A percentile compares a stretch with the other conserved stretches of the same genome.
These are phyloP conservation scores for Piscicola geometra DNA, from an alignment of 2,888 invertebrate species.

Conservation along the genomic window DNA sequence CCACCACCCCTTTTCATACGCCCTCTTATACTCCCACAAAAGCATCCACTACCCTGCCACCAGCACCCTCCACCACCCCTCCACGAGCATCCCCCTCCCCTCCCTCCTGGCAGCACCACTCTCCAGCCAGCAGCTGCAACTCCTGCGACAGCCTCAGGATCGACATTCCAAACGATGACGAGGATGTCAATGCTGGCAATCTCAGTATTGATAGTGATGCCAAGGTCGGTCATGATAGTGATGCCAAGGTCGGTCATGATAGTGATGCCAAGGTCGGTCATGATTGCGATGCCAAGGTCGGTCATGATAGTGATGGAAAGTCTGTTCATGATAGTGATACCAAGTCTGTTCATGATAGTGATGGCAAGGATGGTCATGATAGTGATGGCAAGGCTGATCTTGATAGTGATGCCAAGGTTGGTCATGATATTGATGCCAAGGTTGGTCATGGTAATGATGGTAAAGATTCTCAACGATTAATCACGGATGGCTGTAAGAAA, in stretches of 20 bases:
- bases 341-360: neutral
- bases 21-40: too few relatives aligned
- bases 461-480: too few relatives aligned
- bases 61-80: neutral
- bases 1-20: too few relatives aligned
- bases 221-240: neutral
- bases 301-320: neutral
- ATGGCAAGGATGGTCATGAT: neutral
- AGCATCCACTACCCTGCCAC: neutral
- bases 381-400: too few relatives aligned
- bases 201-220: neutral
- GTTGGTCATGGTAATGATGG: too few relatives aligned
- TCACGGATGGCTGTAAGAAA: too few relatives aligned
- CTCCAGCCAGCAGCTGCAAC: neutral
- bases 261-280: neutral
- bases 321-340: neutral
- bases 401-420: too few relatives aligned
- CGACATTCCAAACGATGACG: conserved; percentile 8
- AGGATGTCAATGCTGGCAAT: neutral
- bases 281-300: neutral
- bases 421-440: too few relatives aligned
- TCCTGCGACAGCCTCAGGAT: conserved; percentile 17
- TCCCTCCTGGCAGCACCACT: neutral
- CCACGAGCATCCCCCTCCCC: neutral
- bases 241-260: neutral